These are phyloP conservation scores for Entomobrya multifasciata DNA, from an alignment of 2,888 invertebrate genomes.

Conservation along the genomic window DNA sequence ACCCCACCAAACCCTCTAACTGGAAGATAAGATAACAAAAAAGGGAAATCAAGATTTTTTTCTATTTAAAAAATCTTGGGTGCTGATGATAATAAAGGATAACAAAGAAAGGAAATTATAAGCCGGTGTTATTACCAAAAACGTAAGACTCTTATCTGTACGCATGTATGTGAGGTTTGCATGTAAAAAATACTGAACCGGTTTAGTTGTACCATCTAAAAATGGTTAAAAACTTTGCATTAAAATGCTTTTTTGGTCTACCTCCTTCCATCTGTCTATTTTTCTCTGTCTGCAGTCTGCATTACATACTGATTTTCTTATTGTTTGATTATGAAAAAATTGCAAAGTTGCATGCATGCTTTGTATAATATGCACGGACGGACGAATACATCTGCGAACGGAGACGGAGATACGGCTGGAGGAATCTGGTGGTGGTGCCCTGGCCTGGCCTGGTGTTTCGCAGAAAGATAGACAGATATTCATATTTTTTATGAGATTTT, in stretches of 20 bases:
- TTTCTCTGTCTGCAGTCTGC: too few relatives aligned
- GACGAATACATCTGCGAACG: neutral
- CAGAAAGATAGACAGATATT: neutral
- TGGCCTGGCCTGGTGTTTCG: too few relatives aligned
- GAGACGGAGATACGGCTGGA: conserved; percentile 59
- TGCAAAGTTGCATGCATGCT: neutral
- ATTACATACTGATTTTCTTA: neutral
- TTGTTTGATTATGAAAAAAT: neutral
- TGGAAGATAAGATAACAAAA: neutral
- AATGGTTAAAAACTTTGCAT: neutral
- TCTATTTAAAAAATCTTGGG: neutral
- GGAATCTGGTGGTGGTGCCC: conserved; percentile 24
- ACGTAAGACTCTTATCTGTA: too few relatives aligned
- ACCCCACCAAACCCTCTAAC: conserved; percentile 7
- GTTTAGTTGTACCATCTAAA: conserved; percentile 31
- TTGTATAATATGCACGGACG: conserved; percentile 4
- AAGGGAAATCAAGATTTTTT: conserved; percentile 12
- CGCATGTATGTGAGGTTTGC: too few relatives aligned
- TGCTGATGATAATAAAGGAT: conserved; percentile 1
- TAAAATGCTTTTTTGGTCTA: conserved; percentile 15
- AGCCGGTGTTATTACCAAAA: conserved; percentile 31
- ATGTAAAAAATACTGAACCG: conserved; percentile 53
- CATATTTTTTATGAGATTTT: neutral
- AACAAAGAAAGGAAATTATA: conserved; percentile 58
- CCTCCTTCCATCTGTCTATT: neutral